Percentiles rank a stretch among this genome's conserved stretches.
These are phyloP conservation scores for Oscheius sp. DNA, from an alignment of 1,140 invertebrate genomes.

Conservation along the genomic window DNA sequence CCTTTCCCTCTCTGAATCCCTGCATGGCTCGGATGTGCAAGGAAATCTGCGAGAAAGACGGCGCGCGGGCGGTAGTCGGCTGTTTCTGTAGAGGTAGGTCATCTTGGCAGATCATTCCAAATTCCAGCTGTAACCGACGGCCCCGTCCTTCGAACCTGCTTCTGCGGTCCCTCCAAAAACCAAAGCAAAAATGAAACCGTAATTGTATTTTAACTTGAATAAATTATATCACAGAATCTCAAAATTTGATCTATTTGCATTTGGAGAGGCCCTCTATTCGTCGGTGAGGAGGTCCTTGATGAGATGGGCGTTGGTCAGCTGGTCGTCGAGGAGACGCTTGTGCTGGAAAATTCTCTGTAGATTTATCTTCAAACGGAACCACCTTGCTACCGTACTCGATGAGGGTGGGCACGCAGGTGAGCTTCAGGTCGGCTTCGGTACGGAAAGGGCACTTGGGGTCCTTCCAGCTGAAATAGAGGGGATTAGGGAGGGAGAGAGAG, in stretches of 20 bases:
- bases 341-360: slow-evolving; percentile 48
- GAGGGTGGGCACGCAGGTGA: slow-evolving; percentile 62
- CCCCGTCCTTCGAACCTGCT: background rate
- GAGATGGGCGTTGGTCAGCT: background rate
- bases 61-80: background rate
- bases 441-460: slow-evolving; percentile 59
- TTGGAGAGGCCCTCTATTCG: background rate
- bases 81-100: slow-evolving; percentile 4
- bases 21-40: slow-evolving; percentile 2
- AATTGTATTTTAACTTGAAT: background rate
- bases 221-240: background rate
- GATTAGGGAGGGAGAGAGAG: slow-evolving; percentile 42
- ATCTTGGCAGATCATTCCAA: background rate
- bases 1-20: background rate
- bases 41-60: background rate
- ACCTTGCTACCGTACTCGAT: slow-evolving; percentile 57
- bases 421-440: slow-evolving; percentile 53
- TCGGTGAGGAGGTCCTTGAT: slow-evolving; percentile 5
- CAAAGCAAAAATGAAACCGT: background rate
- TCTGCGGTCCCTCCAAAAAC: background rate
- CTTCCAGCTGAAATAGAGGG: slow-evolving; percentile 47
- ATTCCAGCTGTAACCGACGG: background rate
- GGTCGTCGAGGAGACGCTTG: slow-evolving; percentile 18
- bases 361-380: slow-evolving; percentile 61
- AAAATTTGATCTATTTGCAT: background rate